Base-by-base conservation (phyloP, 2,797 vertebrate genomes). In the Tamandua tetradactyla region DNA sequence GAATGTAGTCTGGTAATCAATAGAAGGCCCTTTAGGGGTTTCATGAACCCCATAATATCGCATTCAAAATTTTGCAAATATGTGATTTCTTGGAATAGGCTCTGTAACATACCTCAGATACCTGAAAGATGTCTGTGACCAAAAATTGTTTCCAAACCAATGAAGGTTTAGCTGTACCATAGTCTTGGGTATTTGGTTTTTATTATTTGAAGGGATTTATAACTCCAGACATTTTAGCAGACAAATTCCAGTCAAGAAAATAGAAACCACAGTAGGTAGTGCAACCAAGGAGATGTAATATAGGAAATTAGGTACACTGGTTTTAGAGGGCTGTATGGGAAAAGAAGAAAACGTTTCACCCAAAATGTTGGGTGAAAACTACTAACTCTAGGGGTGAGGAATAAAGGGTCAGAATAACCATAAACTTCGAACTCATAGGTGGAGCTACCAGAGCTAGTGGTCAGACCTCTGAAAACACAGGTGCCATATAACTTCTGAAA, bases 31-130 rank as follows among this genome's bases (percentile, higher is more conserved):
- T 68, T 37, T 66, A 89, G n/a, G 69, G n/a, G 25, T 75, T 17
- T 30, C 66, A 71, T 23, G 18, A 86, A 79, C 9, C 4, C 52
- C 8, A 82, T 57, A 42, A 35, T 78, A 62, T 1, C 47, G 2
- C 25, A 75, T 68, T 78, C 44, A 89, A 49, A 89, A 57, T 82
- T 85, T 93, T 86, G 15, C 81, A n/a, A 74, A 76, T 49, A 44
- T 52, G 25, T n/a, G 2, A 7, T 64, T 68, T 93, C 17, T n/a
- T 14, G 32, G 22, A 64, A 81, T 40, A 87, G 18, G 25, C 17
- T 52, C 1, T 30, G 52, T 42, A 66, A 27, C 3, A 52, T 64
- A 71, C 23, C 35, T 42, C 3, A 66, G 20, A 69, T 87, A 90
- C 68, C 61, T 11, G n/a, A 86, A 86, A n/a, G 49, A 35, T 59